Conservation (phyloP, 2,888 invertebrate genomes). For the Trachelus iudaicus region DNA sequence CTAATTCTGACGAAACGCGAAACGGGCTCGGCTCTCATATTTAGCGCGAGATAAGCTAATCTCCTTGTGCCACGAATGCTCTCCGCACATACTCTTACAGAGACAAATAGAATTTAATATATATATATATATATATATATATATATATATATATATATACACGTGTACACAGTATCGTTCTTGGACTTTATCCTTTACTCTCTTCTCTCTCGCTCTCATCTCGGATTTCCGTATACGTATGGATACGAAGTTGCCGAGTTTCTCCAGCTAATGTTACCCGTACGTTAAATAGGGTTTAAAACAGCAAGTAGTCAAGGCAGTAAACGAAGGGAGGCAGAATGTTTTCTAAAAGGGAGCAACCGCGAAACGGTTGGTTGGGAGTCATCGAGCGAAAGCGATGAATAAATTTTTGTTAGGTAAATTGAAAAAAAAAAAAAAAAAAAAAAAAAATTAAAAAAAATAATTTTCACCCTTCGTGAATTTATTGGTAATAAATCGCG, state of each 20-base stretch:
- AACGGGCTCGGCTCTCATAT: too few species aligned
- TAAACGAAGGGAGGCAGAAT: neutral
- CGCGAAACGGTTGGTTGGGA: neutral
- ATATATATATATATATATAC: too few species aligned
- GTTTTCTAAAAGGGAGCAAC: slow-evolving; percentile 11
- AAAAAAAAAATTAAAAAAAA: neutral
- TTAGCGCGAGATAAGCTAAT: too few species aligned
- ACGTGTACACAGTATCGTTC: neutral
- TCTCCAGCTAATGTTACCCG: slow-evolving; percentile 48
- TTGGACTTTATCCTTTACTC: neutral
- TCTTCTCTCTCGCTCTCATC: neutral
- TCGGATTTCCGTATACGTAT: too few species aligned
- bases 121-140: too few species aligned
- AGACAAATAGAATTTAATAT: too few species aligned
- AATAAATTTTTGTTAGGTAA: neutral
- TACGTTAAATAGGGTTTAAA: slow-evolving; percentile 54
- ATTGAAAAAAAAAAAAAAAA: neutral
- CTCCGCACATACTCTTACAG: too few species aligned
- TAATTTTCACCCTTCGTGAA: too few species aligned
- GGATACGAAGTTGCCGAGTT: slow-evolving; percentile 37
- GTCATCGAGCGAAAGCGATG: neutral
- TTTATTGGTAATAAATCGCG: too few species aligned
- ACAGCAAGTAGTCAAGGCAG: slow-evolving; percentile 40
- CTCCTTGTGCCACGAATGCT: too few species aligned
- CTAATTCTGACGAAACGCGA: too few species aligned